Evolutionary conservation across 2,888 invertebrate species (phyloP).

Genomic region (Apomyelois bistriatella): DNA sequence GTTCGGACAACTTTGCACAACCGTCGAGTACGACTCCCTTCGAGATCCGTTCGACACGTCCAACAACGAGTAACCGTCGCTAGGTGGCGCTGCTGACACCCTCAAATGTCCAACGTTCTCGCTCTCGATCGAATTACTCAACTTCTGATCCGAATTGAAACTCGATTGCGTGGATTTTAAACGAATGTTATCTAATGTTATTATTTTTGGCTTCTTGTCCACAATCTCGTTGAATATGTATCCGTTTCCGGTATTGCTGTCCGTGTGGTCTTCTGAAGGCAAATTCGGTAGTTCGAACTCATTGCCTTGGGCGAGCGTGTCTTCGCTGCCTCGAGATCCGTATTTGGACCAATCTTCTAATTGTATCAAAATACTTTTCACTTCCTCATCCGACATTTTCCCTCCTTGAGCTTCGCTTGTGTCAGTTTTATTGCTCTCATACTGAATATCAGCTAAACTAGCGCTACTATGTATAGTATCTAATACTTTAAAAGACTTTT

Average conservation of each 20-base stretch:
- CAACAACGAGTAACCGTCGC: conserved; percentile 26
- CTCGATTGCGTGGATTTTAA: conserved; percentile 55
- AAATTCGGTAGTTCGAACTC: conserved; percentile 69
- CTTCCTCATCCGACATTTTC: conserved; percentile 67
- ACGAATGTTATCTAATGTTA: conserved; percentile 67
- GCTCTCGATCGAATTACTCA: neutral
- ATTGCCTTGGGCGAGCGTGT: conserved; percentile 69
- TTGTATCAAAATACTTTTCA: conserved; percentile 69
- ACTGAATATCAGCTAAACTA: conserved; percentile 66
- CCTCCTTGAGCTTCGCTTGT: conserved; percentile 48
- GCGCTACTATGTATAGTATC: conserved; percentile 49
- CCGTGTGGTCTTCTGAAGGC: conserved; percentile 60
- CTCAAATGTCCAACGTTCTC: neutral
- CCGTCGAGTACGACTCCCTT: conserved; percentile 28
- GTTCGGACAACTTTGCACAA: conserved; percentile 55
- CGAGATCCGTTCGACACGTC: conserved; percentile 26
- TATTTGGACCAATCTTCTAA: conserved; percentile 73
- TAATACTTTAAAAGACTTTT: conserved; percentile 35
- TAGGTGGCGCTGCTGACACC: conserved; percentile 20
- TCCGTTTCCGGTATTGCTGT: conserved; percentile 35
- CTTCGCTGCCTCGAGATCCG: conserved; percentile 70
- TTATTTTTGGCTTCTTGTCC: conserved; percentile 68
- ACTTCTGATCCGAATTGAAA: conserved; percentile 36
- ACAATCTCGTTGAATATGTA: conserved; percentile 75
- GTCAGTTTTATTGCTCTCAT: conserved; percentile 57